These are phyloP conservation scores for Saccostrea echinata DNA, from an alignment of 1,140 invertebrate species.

Conservation along the genomic window DNA sequence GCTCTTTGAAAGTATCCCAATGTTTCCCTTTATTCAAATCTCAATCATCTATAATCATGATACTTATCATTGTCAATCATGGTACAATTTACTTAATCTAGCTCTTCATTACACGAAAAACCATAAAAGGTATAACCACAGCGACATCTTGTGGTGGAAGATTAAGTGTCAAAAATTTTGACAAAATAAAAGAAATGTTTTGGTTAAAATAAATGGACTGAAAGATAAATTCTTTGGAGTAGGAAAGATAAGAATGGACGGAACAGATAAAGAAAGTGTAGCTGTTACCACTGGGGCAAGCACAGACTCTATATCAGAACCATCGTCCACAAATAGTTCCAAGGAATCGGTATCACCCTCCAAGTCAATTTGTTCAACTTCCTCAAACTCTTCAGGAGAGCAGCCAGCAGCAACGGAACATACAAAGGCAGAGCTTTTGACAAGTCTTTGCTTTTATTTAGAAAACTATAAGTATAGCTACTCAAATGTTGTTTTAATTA, in stretches of 20 bases:
- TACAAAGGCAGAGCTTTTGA: not conserved
- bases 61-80: too few relatives aligned
- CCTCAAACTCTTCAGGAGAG: constrained; percentile 4
- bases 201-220: not conserved
- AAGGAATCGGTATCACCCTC: constrained; percentile 11
- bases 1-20: too few relatives aligned
- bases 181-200: constrained; percentile 20
- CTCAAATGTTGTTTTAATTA: too few relatives aligned
- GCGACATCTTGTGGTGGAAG: not conserved
- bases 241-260: not conserved
- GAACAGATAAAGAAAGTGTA: not conserved
- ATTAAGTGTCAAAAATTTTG: constrained; percentile 14
- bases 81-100: not conserved
- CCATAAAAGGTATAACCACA: not conserved
- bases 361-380: constrained; percentile 20
- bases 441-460: too few relatives aligned
- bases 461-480: too few relatives aligned
- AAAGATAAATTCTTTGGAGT: not conserved
- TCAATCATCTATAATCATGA: too few relatives aligned
- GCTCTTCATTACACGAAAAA: not conserved
- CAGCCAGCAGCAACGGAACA: not conserved
- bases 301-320: constrained; percentile 16
- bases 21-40: too few relatives aligned
- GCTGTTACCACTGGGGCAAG: not conserved
- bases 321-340: constrained; percentile 10